A percentile compares a stretch with the other conserved stretches of the same genome.
Conservation (phyloP, 2,113 vertebrate species). For the Sturnira hondurensis region DNA sequence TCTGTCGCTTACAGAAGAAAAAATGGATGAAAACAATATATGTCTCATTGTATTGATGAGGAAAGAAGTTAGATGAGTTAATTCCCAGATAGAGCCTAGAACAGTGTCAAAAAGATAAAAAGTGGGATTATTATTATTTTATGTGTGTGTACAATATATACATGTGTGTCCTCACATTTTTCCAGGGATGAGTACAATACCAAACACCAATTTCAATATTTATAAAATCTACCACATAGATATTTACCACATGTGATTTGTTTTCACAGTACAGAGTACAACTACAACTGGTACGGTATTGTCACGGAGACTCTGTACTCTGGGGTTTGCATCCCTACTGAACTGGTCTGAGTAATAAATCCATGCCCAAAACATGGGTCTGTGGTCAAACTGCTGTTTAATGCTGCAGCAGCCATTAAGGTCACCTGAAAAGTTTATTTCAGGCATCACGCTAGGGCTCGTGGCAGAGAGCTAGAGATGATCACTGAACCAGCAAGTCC, state of each 20-base stretch:
- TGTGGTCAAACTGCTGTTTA: not conserved
- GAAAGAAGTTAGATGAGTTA: not conserved
- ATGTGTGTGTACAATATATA: rapidly evolving
- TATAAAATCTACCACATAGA: not conserved
- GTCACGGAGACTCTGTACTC: not conserved
- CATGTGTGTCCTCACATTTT: not conserved
- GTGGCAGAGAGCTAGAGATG: not conserved
- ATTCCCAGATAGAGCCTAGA: not conserved
- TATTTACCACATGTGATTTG: not conserved
- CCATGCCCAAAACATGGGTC: not conserved
- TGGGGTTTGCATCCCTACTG: not conserved
- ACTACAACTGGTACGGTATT: rapidly evolving
- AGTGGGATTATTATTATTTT: not conserved
- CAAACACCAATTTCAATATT: not conserved
- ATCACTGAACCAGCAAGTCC: not conserved
- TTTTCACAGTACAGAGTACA: not conserved
- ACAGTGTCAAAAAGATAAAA: not conserved
- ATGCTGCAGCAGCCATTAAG: not conserved
- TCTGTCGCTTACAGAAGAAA: not conserved
- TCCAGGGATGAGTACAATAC: not conserved
- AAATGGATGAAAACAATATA: not conserved
- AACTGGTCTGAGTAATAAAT: not conserved
- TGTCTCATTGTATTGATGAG: not conserved
- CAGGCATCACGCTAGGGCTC: constrained; percentile 10
- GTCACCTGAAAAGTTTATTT: constrained; percentile 38